Percentiles rank a stretch among this genome's conserved stretches.
phyloP scores from a whole-genome alignment of 2,797 vertebrate species.

The Enoplosus armatus region DNA sequence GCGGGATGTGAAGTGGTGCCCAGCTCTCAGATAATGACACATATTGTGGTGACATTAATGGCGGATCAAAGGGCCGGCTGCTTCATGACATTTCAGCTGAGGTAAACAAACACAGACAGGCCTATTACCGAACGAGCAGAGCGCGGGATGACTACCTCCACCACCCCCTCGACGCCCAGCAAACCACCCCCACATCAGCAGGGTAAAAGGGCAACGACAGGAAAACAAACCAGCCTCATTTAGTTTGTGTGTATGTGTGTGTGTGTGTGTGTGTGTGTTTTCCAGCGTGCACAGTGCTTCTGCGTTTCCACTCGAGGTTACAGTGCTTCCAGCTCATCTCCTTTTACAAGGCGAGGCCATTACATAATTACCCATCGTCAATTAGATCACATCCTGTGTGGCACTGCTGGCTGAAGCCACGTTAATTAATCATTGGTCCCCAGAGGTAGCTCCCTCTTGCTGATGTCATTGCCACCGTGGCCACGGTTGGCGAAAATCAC shows the following conservation, averaged over 20 bases:
- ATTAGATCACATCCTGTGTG: slow-evolving; percentile 78
- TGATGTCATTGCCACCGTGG: slow-evolving; percentile 61
- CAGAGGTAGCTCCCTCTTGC: slow-evolving; percentile 58
- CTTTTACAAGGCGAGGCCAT: slow-evolving; percentile 76
- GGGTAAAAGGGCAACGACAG: slow-evolving; percentile 64
- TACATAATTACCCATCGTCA: slow-evolving; percentile 77
- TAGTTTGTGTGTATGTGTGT: slow-evolving; percentile 20
- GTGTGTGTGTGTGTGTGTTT: slow-evolving; percentile 8
- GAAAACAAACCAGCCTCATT: slow-evolving; percentile 62
- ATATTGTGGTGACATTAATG: slow-evolving; percentile 71
- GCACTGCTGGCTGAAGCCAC: slow-evolving; percentile 69
- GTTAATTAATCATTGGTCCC: slow-evolving; percentile 80
- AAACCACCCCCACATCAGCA: slow-evolving; percentile 37
- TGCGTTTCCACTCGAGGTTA: slow-evolving; percentile 64
- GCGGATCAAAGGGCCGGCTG: slow-evolving; percentile 68
- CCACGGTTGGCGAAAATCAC: slow-evolving; percentile 45
- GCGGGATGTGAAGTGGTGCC: slow-evolving; percentile 59
- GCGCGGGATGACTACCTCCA: slow-evolving; percentile 58
- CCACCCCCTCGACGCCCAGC: slow-evolving; percentile 36
- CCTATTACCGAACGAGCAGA: slow-evolving; percentile 53
- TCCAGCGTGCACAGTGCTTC: slow-evolving; percentile 18
- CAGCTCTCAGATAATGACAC: slow-evolving; percentile 71
- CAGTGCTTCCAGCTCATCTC: slow-evolving; percentile 75
- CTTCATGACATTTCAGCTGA: slow-evolving; percentile 67
- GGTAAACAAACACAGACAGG: slow-evolving; percentile 69